A percentile compares a stretch with the other conserved stretches of the same genome.
These are phyloP conservation scores for Dolichoris vasculosae DNA, from an alignment of 1,140 invertebrate genomes.

Conservation along the genomic window DNA sequence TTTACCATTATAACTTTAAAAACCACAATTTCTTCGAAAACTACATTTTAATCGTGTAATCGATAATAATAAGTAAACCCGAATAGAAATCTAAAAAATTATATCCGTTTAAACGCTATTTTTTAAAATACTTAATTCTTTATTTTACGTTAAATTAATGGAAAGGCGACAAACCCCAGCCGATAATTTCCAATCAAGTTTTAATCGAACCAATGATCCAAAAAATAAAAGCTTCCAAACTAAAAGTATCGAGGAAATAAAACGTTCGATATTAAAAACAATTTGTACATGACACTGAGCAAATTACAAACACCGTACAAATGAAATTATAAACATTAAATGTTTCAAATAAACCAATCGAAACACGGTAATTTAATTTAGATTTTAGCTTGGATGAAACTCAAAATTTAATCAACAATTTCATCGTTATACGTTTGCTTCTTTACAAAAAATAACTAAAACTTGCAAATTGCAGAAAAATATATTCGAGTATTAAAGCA, in stretches of 20 bases:
- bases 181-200: neutral
- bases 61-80: too few species aligned
- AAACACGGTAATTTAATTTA: neutral
- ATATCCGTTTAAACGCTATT: neutral
- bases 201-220: neutral
- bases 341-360: too few species aligned
- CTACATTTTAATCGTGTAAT: too few species aligned
- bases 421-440: neutral
- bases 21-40: too few species aligned
- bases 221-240: neutral
- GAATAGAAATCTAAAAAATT: neutral
- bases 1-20: too few species aligned
- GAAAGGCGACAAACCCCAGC: neutral
- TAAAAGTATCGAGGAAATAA: neutral
- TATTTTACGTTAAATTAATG: neutral
- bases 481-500: too few species aligned
- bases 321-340: neutral
- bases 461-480: too few species aligned
- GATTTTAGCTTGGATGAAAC: neutral
- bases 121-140: neutral
- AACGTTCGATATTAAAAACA: neutral
- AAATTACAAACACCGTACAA: neutral
- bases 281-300: neutral
- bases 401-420: neutral
- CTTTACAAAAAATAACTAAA: neutral